Evolutionary conservation across 1,140 invertebrate genomes (phyloP).

Genomic region (Xylocopa sonorina): DNA sequence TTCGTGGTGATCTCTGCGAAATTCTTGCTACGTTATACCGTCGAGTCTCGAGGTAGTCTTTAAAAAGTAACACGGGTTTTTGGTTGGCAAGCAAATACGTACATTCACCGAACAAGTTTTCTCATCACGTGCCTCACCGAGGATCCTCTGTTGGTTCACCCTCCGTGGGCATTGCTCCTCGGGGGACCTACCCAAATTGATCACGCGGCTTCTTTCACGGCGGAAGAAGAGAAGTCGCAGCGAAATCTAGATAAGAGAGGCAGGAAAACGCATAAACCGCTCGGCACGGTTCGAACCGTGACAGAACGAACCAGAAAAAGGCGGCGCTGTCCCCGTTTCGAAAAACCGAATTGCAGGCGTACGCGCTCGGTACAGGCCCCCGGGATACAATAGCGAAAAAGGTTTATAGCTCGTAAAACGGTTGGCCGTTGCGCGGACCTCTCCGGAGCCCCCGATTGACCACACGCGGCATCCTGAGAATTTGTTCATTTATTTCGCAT

Average conservation of each 20-base stretch:
- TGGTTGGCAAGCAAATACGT: constrained; percentile 1
- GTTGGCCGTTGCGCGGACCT: constrained; percentile 30
- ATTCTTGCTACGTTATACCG: too few species aligned
- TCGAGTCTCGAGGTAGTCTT: background rate
- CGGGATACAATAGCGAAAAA: constrained; percentile 47
- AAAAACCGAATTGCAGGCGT: constrained; percentile 16
- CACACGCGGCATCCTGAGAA: constrained; percentile 54
- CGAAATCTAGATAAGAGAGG: constrained; percentile 22
- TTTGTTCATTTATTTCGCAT: constrained; percentile 58
- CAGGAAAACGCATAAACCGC: constrained; percentile 23
- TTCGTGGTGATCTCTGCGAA: too few species aligned
- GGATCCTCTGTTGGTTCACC: background rate
- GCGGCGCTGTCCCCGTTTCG: background rate
- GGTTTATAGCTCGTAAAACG: constrained; percentile 67
- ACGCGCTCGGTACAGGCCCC: background rate
- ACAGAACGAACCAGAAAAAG: constrained; percentile 12
- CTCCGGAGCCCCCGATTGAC: background rate
- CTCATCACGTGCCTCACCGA: background rate
- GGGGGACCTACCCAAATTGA: constrained; percentile 2
- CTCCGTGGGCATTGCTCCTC: background rate
- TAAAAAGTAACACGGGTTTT: constrained; percentile 14
- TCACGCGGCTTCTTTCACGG: background rate
- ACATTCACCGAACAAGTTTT: constrained; percentile 17
- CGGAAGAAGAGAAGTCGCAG: background rate
- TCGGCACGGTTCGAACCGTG: background rate